Evolutionary conservation across 2,888 invertebrate genomes (phyloP), one percentile per base, ranked within the genome.

Genomic region (Exephanes ischioxanthus): DNA sequence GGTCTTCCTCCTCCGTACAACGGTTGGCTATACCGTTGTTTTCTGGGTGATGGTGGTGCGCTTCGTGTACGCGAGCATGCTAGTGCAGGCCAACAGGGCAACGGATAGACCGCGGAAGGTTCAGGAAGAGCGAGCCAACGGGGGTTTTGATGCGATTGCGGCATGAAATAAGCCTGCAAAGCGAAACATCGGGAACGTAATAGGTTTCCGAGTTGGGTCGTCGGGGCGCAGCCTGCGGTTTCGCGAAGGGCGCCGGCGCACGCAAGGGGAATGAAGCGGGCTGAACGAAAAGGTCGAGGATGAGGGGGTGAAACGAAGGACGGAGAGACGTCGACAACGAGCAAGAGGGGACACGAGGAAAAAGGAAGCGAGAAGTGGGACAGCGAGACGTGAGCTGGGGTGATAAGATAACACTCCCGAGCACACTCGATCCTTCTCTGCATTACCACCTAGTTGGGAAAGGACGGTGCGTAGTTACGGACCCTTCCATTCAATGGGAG

Each of bases 131-230:
- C 45, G 61, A 53, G 73, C 58, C 30, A 19, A 70, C 63, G 55
- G 19, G 72, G 75, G 58, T 45, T 79, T 88, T 87, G 90, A 91
- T 90, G 87, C 90, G 90, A 91, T 91, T 91, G 91, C 88, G 90
- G 91, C 80, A 87, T 86, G 89, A 90, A 91, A 90, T 91, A 91
- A 91, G 91, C 90, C 89, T 88, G 88, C 86, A 88, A 90, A 88
- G 89, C 88, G 89, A 89, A 91, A 91, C 90, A 90, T 89, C 88
- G 89, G 86, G 83, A 85, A 82, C 87, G 88, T 91, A 91, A 90
- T 89, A 90, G 90, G 87, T 91, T 90, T 88, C 88, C 87, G 81
- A 87, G 87, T 86, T 87, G 88, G 86, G 75, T 87, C 85, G 85
- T 83, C 86, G 86, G 86, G 84, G 86, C 86, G 86, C 85, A 87